These are phyloP conservation scores for Drosophila meridiana DNA, from an alignment of 2,888 invertebrate genomes.

Conservation along the genomic window DNA sequence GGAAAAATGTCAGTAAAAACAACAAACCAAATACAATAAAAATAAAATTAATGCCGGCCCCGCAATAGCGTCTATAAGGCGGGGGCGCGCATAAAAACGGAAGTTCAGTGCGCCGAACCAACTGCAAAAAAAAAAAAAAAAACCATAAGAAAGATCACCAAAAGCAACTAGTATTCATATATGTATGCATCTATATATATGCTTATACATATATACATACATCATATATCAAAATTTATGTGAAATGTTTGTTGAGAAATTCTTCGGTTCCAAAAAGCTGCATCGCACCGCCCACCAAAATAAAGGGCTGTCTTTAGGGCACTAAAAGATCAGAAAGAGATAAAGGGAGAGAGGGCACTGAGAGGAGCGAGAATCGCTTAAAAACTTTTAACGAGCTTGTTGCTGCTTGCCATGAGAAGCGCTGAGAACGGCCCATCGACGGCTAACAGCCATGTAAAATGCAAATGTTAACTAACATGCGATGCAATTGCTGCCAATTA, in stretches of 20 bases:
- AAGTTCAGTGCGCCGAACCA: constrained; percentile 60
- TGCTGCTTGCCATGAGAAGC: constrained; percentile 23
- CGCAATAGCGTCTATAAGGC: constrained; percentile 38
- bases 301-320: constrained; percentile 1
- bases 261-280: constrained; percentile 5
- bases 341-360: no score
- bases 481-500: constrained; percentile 31
- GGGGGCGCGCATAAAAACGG: constrained; percentile 71
- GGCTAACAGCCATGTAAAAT: constrained; percentile 28
- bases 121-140: constrained; percentile 20
- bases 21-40: constrained; percentile 53
- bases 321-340: neutral
- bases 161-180: neutral
- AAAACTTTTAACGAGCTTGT: constrained; percentile 3
- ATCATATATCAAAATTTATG: neutral
- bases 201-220: no score
- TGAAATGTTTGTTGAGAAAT: neutral
- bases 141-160: neutral
- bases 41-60: constrained; percentile 54
- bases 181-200: neutral
- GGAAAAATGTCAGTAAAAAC: constrained; percentile 43
- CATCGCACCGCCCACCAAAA: constrained; percentile 9
- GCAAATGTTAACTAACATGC: constrained; percentile 52
- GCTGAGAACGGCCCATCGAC: constrained; percentile 23
- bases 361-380: constrained; percentile 8